Conservation (phyloP, 2,797 vertebrate genomes). For the Erpetoichthys calabaricus region DNA sequence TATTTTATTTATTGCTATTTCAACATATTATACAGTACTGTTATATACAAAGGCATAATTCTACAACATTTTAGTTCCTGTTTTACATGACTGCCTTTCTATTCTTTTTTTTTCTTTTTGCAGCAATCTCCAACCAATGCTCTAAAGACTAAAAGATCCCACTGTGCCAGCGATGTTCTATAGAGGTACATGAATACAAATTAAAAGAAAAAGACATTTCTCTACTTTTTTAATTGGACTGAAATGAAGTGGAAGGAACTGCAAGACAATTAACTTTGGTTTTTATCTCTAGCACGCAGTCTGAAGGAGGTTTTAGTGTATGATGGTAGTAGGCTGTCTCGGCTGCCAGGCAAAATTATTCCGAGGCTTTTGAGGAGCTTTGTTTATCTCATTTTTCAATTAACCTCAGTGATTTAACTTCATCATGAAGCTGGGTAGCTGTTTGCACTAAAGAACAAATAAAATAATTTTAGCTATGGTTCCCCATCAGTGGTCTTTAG, state of each 20-base stretch:
- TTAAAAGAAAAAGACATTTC: conserved; percentile 53
- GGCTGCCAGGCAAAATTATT: conserved; percentile 65
- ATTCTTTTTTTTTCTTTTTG: conserved; percentile 12
- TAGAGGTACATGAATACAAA: conserved; percentile 52
- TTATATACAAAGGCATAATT: neutral
- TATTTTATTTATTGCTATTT: neutral
- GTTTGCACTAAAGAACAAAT: conserved; percentile 71
- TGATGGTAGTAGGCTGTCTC: conserved; percentile 36
- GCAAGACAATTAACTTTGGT: conserved; percentile 73
- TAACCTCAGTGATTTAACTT: conserved; percentile 82
- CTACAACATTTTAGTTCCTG: conserved; percentile 9
- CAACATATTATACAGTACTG: neutral
- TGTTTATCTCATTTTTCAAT: conserved; percentile 95
- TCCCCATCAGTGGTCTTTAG: conserved; percentile 49
- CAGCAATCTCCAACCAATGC: conserved; percentile 8
- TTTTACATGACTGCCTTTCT: conserved; percentile 19
- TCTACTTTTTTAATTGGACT: conserved; percentile 60
- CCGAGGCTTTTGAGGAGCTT: conserved; percentile 60
- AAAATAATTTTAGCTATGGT: conserved; percentile 33
- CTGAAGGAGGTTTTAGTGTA: conserved; percentile 49
- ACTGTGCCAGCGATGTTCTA: conserved; percentile 42
- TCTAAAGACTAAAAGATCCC: conserved; percentile 23
- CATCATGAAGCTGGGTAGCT: conserved; percentile 52
- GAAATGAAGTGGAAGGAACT: conserved; percentile 80
- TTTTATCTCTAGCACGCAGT: conserved; percentile 51